A percentile compares a stretch with the other conserved stretches of the same genome.
These are phyloP conservation scores for Crax fasciolata DNA, from an alignment of 2,797 vertebrate species.

Conservation along the genomic window DNA sequence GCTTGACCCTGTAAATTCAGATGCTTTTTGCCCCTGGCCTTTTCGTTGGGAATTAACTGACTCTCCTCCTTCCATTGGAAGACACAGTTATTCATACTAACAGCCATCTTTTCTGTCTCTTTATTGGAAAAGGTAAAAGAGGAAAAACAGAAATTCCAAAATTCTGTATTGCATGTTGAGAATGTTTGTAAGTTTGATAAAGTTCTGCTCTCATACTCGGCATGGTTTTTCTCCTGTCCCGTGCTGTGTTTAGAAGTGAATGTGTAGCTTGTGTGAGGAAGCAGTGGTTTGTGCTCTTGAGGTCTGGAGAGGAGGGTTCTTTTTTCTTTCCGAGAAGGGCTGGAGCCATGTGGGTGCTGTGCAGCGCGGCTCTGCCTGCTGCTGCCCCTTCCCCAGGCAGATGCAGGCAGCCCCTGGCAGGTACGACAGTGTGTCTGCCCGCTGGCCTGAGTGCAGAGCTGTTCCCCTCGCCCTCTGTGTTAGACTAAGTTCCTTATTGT, in stretches of 20 bases:
- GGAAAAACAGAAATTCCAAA: conserved; percentile 35
- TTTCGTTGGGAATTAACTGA: background rate
- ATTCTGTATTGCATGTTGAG: background rate
- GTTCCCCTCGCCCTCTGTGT: background rate
- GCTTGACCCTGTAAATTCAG: background rate
- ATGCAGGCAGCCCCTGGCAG: background rate
- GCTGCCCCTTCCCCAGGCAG: background rate
- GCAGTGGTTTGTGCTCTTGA: conserved; percentile 33
- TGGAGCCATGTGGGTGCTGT: too few relatives aligned
- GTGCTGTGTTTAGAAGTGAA: background rate
- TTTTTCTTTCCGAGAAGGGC: background rate
- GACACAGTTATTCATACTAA: background rate
- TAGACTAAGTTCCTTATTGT: conserved; percentile 30
- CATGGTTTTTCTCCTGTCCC: background rate
- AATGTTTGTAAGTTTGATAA: background rate
- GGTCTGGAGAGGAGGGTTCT: background rate
- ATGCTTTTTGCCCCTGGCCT: background rate
- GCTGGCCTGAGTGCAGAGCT: background rate
- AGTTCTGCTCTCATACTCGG: background rate
- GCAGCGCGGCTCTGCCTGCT: too few relatives aligned
- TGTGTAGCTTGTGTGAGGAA: background rate
- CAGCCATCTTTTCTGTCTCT: background rate
- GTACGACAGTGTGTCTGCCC: background rate
- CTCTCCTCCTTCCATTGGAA: background rate
- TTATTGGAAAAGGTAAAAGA: conserved; percentile 11